Evolutionary conservation across 2,113 vertebrate genomes (phyloP), one percentile per base, ranked within the genome.

Genomic region (Hippopotamus amphibius): DNA sequence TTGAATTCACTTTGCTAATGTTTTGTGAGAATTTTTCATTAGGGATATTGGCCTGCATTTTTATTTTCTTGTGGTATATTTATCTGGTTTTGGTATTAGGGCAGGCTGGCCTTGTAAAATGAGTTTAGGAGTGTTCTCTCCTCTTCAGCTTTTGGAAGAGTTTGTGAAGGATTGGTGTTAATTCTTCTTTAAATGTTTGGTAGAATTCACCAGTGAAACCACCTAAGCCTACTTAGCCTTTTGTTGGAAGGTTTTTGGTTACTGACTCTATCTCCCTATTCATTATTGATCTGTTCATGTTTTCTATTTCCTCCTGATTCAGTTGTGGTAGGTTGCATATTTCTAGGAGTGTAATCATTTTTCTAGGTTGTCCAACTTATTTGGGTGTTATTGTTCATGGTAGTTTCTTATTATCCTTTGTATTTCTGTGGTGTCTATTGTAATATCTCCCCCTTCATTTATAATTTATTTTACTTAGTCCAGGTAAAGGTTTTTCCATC

Each of bases 21-120:
- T 65, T 93, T 93, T 92, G 33, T 84, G 55, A 92, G 55, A 71
- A 50, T 92, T 92, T 41, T 84, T 84, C 33, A 72, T 37, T 24
- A 92, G 90, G 13, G n/a, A 74, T 93, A 43, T 76, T 85, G 46
- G 50, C n/a, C 46, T 76, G 2, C 65, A 41, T n/a, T 76, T 93
- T 93, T 76, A 10, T 90, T 53, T 90, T 53, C 57, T 53, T 85
- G 19, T 30, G 72, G 33, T 74, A 19, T 41, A n/a, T 13, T 76
- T 65, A 74, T 13, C 88, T 65, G 46, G n/a, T n/a, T 55, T 65
- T 76, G 37, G 4, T 33, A 65, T 84, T 85, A 85, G 46, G 59
- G 21, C 65, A 76, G 30, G 46, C 81, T 93, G 57, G 26, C 46
- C 59, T 85, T 66, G 6, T 55, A 55, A 93, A 93, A 65, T 13